Base-by-base conservation (phyloP, 2,113 vertebrate species). In the Nematolebias whitei region DNA sequence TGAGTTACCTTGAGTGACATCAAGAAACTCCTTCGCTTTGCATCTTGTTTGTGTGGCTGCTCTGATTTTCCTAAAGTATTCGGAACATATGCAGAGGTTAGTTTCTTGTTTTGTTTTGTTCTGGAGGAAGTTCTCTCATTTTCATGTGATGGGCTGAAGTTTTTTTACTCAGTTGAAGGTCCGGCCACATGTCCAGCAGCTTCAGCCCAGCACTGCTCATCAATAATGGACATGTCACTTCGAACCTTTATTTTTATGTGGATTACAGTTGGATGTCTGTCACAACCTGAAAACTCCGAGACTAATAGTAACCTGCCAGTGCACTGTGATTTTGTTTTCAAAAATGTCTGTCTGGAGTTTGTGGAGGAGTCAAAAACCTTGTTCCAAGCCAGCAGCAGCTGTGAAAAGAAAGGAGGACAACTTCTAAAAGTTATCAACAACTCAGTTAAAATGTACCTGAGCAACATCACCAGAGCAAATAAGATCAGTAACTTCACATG, bases 1-100 rank as follows among this genome's bases (percentile, higher is more conserved):
- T 74, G 45, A 62, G 18, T 64, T 65, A 60, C 56, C 51, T 81
- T 76, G 63, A 41, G 3, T 68, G 47, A 79, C 70, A 69, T 38
- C 49, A 39, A 68, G 59, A 29, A 18, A 43, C 50, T 80, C 53
- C 74, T 77, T 64, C 49, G 66, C 63, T 88, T 85, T 92, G 92
- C 92, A 93, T 93, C 88, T 90, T 87, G 80, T 92, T 91, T 92
- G 90, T 80, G 87, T 91, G 82, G 72, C 78, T 76, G 18, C n/a
- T 62, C 43, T 71, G 60, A 92, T 94, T 94, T 94, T 69, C 91
- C 87, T 93, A 94, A 89, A 86, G 55, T 86, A 88, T 70, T 87
- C 71, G 84, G 71, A 86, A 78, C 71, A 79, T 70, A 86, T 87
- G 85, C 86, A 85, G 63, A 84, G 82, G 86, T 86, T 90, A 83